Base-by-base conservation (phyloP, 1,140 invertebrate genomes). In the Lerema accius region DNA sequence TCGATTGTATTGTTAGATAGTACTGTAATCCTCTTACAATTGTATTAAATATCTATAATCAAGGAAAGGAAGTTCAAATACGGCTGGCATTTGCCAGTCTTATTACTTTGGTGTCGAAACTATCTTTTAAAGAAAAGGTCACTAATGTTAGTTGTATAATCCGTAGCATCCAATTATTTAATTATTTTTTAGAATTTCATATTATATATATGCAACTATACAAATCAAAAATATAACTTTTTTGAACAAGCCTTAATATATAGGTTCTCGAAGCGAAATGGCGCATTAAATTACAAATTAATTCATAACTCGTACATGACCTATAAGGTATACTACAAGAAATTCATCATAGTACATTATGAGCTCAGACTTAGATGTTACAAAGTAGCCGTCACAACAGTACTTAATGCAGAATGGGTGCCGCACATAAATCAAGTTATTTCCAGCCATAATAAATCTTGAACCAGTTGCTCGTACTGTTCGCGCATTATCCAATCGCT, bases 61-160 rank as follows among this genome's bases (percentile, higher is more conserved):
- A 58, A 4, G 48, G 17, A 35, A 46, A 51, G 39, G 17, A 49
- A 32, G 45, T 50, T 43, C 37, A 42, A 28, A 50, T 1, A 26
- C 23, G 23, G 6, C 13, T 55, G 51, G 37, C 51, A 55, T 55
- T 55, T 55, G 15, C 39, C 4, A 6, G 28, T 55, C 19, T 19
- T 42, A 42, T 55, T 43, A 43, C 42, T 10, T 55, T 43, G 19
- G 19, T 43, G 51, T 40, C 16, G 37, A 26, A 43, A 43, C 13
- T 28, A 19, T 23, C 17, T 23, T 15, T 28, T 32, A 19, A 9
- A 26, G 4, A 2, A 55, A 55, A 55, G 51, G 51, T 55, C 13
- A 55, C 5, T 37, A 32, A 40, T 40, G 17, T 53, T 53, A 40
- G 16, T 55, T 55, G 26, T 55, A 42, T 55, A 43, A 55, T 43